Base-by-base conservation (phyloP, 2,888 invertebrate species). In the Philopedon plagiatum region DNA sequence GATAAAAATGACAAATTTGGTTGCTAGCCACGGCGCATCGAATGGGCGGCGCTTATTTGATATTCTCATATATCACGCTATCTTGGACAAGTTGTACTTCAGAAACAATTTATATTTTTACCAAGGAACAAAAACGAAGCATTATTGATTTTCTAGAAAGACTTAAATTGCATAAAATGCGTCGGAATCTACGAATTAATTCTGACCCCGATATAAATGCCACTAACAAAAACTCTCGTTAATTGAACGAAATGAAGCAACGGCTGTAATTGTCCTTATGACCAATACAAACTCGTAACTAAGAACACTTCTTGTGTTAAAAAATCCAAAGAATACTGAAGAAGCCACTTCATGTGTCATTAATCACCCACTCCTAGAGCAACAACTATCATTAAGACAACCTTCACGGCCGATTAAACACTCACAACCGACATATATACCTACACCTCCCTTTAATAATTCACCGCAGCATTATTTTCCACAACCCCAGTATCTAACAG, bases 101-200 rank as follows among this genome's bases (percentile, higher is more conserved):
- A 56, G 5, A 58, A 67, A 34, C 46, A 67, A 58, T 58, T 66
- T 29, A 66, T 57, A 41, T 66, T 44, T 29, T 19, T 66, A 44
- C 46, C 15, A 7, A 67, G 19, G 46, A n/a, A 26, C 46, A 58
- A 46, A 21, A 67, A 58, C 8, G 58, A 67, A 32, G 11, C 23
- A 58, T 67, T 13, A 18, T 11, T 9, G 58, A 67, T 15, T 58
- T 67, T 46, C 9, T 67, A 67, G 57, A 67, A 44, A 23, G 49
- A 67, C 9, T 67, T 2, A 67, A 67, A 46, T 5, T 58, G 15
- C 11, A 18, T n/a, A 67, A 67, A 67, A 67, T 49, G 34, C 41
- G 67, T 32, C 26, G 60, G 13, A n/a, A 67, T 21, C 46, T 32
- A 19, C 23, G 46, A 46, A 62, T 49, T 1, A 26, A 32, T 13